Conservation (phyloP, 2,797 vertebrate genomes). For the Selene dorsalis region DNA sequence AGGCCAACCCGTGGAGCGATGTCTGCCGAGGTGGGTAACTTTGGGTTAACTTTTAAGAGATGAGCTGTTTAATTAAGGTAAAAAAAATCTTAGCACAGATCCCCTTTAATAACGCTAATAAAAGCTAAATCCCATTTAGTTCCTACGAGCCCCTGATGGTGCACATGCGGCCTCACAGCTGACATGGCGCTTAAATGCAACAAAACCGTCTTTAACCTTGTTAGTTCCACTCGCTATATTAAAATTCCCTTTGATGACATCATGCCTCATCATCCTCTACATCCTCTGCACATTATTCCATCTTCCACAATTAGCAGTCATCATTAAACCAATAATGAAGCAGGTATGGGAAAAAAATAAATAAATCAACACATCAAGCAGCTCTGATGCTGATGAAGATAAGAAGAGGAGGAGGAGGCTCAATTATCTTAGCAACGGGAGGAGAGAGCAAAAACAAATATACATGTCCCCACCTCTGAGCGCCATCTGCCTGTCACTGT, state of each 20-base stretch:
- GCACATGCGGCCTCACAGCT: neutral
- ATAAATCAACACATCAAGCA: conserved; percentile 38
- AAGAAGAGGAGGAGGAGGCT: conserved; percentile 11
- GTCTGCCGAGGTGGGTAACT: no score
- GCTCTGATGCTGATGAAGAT: conserved; percentile 26
- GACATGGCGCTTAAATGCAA: conserved; percentile 3
- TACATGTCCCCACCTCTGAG: no score
- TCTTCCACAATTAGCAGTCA: conserved; percentile 35
- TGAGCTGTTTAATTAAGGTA: no score
- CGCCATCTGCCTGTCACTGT: no score
- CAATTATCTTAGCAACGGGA: no score
- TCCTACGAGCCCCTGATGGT: neutral
- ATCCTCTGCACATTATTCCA: conserved; percentile 16
- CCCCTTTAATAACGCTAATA: neutral
- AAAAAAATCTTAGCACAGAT: no score
- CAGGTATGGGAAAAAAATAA: conserved; percentile 1
- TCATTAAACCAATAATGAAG: conserved; percentile 23
- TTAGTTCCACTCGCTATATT: conserved; percentile 21
- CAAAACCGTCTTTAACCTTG: neutral
- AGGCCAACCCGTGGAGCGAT: no score
- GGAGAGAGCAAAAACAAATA: no score
- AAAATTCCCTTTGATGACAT: conserved; percentile 13
- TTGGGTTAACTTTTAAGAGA: no score
- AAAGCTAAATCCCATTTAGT: neutral
- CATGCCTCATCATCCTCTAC: neutral